Evolutionary conservation across 2,113 vertebrate species (phyloP), one percentile per base, ranked within the genome.

Genomic region (Cinclus cinclus): DNA sequence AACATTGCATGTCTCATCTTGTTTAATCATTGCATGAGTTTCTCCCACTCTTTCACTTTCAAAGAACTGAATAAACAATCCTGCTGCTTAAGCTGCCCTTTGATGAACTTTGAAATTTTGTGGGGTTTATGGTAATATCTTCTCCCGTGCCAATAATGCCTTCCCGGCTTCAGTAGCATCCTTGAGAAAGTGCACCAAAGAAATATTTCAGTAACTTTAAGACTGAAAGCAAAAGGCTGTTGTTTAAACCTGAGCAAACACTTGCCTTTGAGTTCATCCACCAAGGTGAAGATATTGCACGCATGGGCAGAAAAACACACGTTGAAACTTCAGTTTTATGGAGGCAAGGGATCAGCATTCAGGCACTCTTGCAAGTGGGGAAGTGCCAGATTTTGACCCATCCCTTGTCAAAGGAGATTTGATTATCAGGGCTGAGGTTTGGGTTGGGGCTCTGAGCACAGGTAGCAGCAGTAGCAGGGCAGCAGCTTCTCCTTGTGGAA

Each of bases 351-450:
- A 35, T 58, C 42, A 22, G 42, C 4, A 22, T 18, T 21, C 3
- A 15, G 44, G 18, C 9, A 10, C 10, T 30, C 27, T 33, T 27
- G 59, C 24, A 52, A 44, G 42, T 1, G 5, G 15, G 16, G 6
- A 82, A 67, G 3, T 17, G 14, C 4, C 47, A 39, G 9, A 30
- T 47, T 75, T 81, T 1, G 2, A 67, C 20, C 21, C 3, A 6
- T 33, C 12, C 35, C 25, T 58, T 78, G 46, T 18, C 42, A 56
- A 1, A 0, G 1, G 6, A 58, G 46, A 37, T 69, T 42, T 42
- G n/a, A 30, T 31, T 5, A 2, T 42, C 0, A 1, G 27, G 2
- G 1, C 39, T 55, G 37, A n/a, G 13, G 3, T 75, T 63, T 31
- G 30, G 20, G 4, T 3, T 71, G 74, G 10, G 18, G 7, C 8